Conservation (phyloP, 2,888 invertebrate species). For the Leucozona laternaria region DNA sequence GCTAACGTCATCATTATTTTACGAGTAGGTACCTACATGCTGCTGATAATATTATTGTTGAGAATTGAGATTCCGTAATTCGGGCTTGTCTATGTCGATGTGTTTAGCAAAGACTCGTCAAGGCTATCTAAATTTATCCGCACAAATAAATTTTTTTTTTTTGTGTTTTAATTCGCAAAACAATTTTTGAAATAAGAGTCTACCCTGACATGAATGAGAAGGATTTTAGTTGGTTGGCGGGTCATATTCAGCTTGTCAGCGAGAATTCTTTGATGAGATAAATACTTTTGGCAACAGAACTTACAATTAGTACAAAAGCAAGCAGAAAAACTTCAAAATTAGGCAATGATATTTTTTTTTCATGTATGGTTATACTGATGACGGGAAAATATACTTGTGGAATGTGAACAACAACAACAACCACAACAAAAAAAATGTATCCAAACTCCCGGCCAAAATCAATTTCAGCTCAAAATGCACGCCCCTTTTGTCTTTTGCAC, state of each 20-base stretch:
- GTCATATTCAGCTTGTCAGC: neutral
- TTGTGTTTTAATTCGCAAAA: slow-evolving; percentile 27
- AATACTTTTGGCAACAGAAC: slow-evolving; percentile 17
- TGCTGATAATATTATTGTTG: slow-evolving; percentile 44
- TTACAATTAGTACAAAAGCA: neutral
- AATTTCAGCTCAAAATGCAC: slow-evolving; percentile 32
- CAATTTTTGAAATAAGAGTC: slow-evolving; percentile 38
- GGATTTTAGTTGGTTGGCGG: slow-evolving; percentile 13
- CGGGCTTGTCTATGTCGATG: slow-evolving; percentile 5
- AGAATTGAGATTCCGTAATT: slow-evolving; percentile 55
- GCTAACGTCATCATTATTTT: slow-evolving; percentile 59
- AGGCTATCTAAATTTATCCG: slow-evolving; percentile 69
- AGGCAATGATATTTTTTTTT: neutral
- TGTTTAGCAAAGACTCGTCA: slow-evolving; percentile 59
- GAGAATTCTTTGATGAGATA: neutral
- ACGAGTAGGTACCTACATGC: slow-evolving; percentile 28
- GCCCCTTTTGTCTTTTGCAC: slow-evolving; percentile 36
- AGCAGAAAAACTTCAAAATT: neutral
- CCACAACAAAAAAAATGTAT: slow-evolving; percentile 27
- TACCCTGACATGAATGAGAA: slow-evolving; percentile 34
- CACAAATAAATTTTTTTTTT: neutral
- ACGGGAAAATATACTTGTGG: slow-evolving; percentile 46
- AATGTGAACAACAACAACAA: slow-evolving; percentile 25
- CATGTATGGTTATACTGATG: neutral
- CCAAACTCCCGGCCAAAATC: slow-evolving; percentile 61